Percentiles rank a stretch among this genome's conserved stretches.
These are phyloP conservation scores for Beris morrisii DNA, from an alignment of 2,888 invertebrate species.

Conservation along the genomic window DNA sequence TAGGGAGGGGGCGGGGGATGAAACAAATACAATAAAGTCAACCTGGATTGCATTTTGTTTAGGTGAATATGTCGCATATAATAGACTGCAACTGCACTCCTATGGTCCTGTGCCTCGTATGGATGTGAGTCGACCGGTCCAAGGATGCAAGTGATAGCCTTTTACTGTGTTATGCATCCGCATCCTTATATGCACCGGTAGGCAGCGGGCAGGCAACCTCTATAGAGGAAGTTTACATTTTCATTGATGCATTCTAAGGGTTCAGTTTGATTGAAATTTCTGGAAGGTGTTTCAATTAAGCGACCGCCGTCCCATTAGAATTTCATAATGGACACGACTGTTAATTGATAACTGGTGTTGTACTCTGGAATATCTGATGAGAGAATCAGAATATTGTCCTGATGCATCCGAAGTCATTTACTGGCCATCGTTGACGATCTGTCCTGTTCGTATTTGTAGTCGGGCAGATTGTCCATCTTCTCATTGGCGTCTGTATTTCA, in stretches of 20 bases:
- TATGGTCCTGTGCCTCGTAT: neutral
- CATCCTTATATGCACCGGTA: no score
- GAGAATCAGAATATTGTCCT: no score
- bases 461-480: no score
- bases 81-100: neutral
- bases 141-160: no score
- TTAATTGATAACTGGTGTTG: slow-evolving; percentile 38
- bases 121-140: neutral
- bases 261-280: slow-evolving; percentile 34
- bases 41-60: no score
- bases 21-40: no score
- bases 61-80: no score
- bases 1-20: neutral
- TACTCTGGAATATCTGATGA: slow-evolving; percentile 21
- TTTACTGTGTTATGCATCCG: no score
- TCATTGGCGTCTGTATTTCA: no score
- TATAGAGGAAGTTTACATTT: no score
- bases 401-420: neutral
- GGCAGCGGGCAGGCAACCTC: no score
- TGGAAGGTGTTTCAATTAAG: slow-evolving; percentile 34
- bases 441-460: no score
- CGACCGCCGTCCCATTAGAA: slow-evolving; percentile 33
- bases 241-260: slow-evolving; percentile 14
- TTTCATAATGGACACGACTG: slow-evolving; percentile 35
- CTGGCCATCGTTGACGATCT: neutral